A percentile compares a stretch with the other conserved stretches of the same genome.
Conservation (phyloP, 2,113 vertebrate species). For the Mungos mungo region DNA sequence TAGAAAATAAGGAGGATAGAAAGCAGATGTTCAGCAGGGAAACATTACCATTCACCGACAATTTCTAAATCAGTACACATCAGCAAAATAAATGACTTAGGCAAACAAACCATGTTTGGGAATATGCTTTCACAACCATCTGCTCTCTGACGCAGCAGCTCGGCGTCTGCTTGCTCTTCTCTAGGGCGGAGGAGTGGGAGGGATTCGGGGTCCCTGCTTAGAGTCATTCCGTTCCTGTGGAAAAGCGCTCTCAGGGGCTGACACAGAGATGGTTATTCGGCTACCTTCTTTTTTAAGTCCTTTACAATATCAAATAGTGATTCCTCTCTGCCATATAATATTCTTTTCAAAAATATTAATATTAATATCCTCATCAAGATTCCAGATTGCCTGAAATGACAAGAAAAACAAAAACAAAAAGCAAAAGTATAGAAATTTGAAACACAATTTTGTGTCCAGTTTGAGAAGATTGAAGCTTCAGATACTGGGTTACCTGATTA, state of each 20-base stretch:
- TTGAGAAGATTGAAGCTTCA: not conserved
- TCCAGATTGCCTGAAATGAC: constrained; percentile 10
- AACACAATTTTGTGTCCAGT: not conserved
- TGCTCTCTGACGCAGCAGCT: not conserved
- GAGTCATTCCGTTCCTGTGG: not conserved
- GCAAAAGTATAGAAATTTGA: constrained; percentile 7
- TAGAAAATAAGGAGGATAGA: not conserved
- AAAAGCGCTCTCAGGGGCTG: not conserved
- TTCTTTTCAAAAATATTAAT: not conserved
- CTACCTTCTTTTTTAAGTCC: constrained; percentile 24
- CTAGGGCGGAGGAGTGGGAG: not conserved
- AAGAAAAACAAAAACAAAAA: no score
- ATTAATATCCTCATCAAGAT: not conserved
- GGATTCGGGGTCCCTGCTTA: not conserved
- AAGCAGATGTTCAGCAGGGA: not conserved
- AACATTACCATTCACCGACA: not conserved
- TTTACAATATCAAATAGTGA: not conserved
- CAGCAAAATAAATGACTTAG: not conserved
- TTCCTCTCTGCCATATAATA: not conserved
- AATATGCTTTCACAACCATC: not conserved
- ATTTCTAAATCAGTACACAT: constrained; percentile 1
- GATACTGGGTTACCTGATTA: not conserved
- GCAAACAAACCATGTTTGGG: not conserved
- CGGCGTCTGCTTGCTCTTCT: not conserved
- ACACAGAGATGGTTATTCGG: not conserved